A percentile compares a stretch with the other conserved stretches of the same genome.
Evolutionary conservation across 2,888 invertebrate genomes (phyloP).

Genomic region (Elgonia sp.): DNA sequence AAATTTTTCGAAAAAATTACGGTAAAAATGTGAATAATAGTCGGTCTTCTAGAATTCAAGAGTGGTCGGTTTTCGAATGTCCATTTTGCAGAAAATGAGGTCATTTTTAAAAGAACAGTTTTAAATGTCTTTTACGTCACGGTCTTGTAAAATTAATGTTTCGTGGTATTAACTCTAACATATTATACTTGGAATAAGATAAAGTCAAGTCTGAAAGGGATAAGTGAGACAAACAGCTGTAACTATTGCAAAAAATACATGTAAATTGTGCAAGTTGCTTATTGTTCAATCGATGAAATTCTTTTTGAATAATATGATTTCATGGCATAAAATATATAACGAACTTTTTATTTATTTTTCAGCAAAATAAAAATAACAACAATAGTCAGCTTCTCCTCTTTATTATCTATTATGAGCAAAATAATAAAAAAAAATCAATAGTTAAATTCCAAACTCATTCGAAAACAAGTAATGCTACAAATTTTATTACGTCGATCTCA

Average conservation of each 20-base stretch:
- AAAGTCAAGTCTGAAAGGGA: slow-evolving; percentile 6
- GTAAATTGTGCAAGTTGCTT: neutral
- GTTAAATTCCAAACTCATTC: slow-evolving; percentile 5
- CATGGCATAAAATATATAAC: neutral
- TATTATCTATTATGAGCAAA: neutral
- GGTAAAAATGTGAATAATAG: too few species aligned
- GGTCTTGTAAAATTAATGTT: slow-evolving; percentile 40
- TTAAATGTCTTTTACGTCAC: slow-evolving; percentile 21
- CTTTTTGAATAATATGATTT: neutral
- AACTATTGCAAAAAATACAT: neutral
- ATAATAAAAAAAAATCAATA: slow-evolving; percentile 7
- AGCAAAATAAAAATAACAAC: neutral
- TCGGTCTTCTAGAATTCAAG: neutral
- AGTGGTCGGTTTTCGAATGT: neutral
- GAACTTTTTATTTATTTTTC: neutral
- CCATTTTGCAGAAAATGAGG: slow-evolving; percentile 10
- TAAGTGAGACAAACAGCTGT: neutral
- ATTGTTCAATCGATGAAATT: neutral
- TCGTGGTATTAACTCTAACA: slow-evolving; percentile 31
- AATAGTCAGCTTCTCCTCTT: too few species aligned
- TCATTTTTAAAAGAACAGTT: slow-evolving; percentile 25
- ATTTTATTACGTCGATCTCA: neutral
- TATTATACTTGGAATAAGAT: slow-evolving; percentile 26
- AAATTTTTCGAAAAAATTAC: too few species aligned
- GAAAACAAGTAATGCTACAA: neutral